Base-by-base conservation (phyloP, 1,140 invertebrate genomes). In the Meloidogyne floridensis region DNA sequence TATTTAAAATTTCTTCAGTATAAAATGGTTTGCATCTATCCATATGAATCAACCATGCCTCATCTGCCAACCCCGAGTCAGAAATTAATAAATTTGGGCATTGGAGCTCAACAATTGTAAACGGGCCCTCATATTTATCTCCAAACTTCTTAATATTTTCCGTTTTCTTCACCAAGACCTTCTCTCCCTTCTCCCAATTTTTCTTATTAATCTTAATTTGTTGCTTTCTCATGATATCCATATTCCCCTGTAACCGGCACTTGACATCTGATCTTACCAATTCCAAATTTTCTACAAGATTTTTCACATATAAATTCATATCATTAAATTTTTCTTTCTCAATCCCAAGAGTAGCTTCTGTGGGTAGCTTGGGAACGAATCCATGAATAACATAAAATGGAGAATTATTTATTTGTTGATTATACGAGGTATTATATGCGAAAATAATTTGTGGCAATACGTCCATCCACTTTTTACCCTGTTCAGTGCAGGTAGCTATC, bases 371-470 rank as follows among this genome's bases (percentile, higher is more conserved):
- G 2, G 71, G 32, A 5, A 42, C 1, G 9, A 32, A 42, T 72
- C 71, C 71, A 8, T 42, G 43, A 4, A 72, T 4, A 9, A 72
- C 11, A 11, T 7, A 72, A 72, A 42, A 72, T 1, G 71, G 71
- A 6, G 43, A 42, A 42, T 72, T 32, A 1, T 8, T 47, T 3
- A 72, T 11, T 72, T 72, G 71, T 3, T 11, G 8, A 72, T 72
- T 72, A 72, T 42, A 72, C 7, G 71, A 72, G 11, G 75, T 76
- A 11, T 76, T 76, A 43, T 76, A 76, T 1, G 75, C 75, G 11
- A 76, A 76, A 51, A 15, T 76, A 7, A 76, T 65, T 6, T 20
- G 59, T 8, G 43, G 20, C 3, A 76, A 65, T 8, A 7, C 9
- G 1, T 71, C 43, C 1, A 32, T 9, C 75, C 75, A 76, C 2